Evolutionary conservation across 2,113 vertebrate genomes (phyloP), one percentile per base, ranked within the genome.

Genomic region (Trichomycterus rosablanca): DNA sequence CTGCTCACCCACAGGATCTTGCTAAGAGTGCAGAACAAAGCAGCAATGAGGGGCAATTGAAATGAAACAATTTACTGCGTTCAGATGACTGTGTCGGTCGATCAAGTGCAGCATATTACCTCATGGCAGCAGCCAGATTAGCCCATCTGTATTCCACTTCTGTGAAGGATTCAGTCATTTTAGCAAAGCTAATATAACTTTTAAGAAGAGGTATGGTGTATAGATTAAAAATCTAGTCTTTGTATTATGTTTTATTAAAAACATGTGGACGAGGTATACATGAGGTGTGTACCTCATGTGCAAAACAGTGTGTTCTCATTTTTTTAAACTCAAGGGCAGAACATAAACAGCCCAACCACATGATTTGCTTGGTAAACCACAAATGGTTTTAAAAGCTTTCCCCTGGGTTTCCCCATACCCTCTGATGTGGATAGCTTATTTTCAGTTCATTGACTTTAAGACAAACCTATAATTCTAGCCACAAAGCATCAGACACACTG

Each of bases 341-440:
- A 48, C 20, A 60, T 45, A 56, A 66, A 28, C 43, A 66, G 8
- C 35, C 3, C 14, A 49, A 59, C 50, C 53, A 52, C 57, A 53
- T 46, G 40, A 10, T 66, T 61, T 50, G 15, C 37, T 56, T 7
- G 15, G 61, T 52, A 76, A 71, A 63, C 57, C 67, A 45, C 65
- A 71, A 68, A 56, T 62, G 35, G 56, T 57, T 71, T 74, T 63
- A 57, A 50, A 68, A 32, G 26, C 37, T 66, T 55, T n/a, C n/a
- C 54, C 68, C 50, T 23, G 15, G n/a, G 59, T 39, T 35, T 57
- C 50, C 16, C 50, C 45, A 32, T 20, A 32, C 7, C 54, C 51
- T 64, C 45, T 45, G 35, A 46, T 71, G 66, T 70, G 67, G 74
- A 34, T 39, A 45, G 37, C 45, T 52, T 37, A 22, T 49, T 53